Base-by-base conservation (phyloP, 2,113 vertebrate species). In the Beaufortia kweichowensis region DNA sequence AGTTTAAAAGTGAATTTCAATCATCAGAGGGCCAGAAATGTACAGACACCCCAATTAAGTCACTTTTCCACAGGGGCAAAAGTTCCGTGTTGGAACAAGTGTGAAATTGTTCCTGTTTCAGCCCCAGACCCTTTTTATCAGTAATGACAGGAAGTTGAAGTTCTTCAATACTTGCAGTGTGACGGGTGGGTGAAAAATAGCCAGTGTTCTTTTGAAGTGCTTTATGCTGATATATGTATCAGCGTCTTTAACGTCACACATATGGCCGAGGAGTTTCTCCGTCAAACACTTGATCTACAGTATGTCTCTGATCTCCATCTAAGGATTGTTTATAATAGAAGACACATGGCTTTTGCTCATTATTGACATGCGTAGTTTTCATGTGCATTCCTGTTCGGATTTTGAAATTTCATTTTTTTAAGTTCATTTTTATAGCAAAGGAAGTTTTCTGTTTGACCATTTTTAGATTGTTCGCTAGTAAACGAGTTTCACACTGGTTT, bases 1-100 rank as follows among this genome's bases (percentile, higher is more conserved):
- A 87, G 82, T 81, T 90, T 87, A 89, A 84, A 80, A 77, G 79
- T 82, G 85, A 87, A 83, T 87, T 88, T 87, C 84, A 86, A 85
- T 86, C 77, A 71, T 63, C 75, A 79, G 73, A 63, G 76, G 78
- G 72, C 60, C 74, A 59, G 56, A 64, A 61, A 72, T 39, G 24
- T 79, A 83, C 56, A 50, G 80, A 75, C 78, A 84, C 85, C 86
- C 65, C 77, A 83, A 83, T 86, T 90, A 82, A 88, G 87, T 85
- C 77, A 74, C 57, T 87, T 85, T 84, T 63, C 28, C 43, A 78
- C 21, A 11, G 46, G 79, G 64, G 82, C 69, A 71, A 39, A 81
- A 56, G 43, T 76, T 77, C 29, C 60, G 56, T 39, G 43, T 57
- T 68, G 81, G 43, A 76, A 67, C 81, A 77, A 57, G 33, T 14